phyloP scores from a whole-genome alignment of 2,113 vertebrate genomes.

The Toxostoma redivivum region DNA sequence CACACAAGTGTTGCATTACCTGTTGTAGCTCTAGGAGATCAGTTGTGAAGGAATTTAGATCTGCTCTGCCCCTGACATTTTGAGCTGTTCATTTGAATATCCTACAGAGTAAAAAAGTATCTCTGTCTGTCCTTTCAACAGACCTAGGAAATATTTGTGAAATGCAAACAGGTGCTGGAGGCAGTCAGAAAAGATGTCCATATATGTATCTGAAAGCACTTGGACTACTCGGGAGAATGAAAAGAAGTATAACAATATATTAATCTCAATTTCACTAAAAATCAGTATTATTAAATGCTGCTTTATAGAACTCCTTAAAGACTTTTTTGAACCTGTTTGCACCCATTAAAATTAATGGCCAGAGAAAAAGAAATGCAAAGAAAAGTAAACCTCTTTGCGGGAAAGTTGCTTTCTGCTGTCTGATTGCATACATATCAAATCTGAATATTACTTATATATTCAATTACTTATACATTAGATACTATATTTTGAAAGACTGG shows the following conservation, averaged over 20 bases:
- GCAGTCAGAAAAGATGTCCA: background rate
- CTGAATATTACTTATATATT: background rate
- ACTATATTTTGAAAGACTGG: background rate
- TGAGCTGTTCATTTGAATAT: background rate
- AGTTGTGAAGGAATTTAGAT: background rate
- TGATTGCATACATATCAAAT: background rate
- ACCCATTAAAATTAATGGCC: background rate
- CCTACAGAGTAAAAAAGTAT: background rate
- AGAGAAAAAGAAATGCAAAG: background rate
- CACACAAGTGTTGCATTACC: background rate
- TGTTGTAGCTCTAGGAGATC: background rate
- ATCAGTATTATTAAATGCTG: background rate
- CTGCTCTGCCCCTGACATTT: background rate
- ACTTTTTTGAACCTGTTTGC: background rate
- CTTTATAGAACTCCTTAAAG: background rate
- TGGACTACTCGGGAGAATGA: background rate
- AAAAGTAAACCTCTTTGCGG: background rate
- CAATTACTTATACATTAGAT: background rate
- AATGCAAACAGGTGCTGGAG: background rate
- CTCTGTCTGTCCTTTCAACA: background rate
- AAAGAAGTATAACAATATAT: background rate
- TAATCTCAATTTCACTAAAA: background rate
- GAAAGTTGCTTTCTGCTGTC: background rate
- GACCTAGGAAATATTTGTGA: background rate
- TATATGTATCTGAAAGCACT: background rate